Evolutionary conservation across 1,140 invertebrate genomes (phyloP).

Genomic region (Magallana ariakensis): DNA sequence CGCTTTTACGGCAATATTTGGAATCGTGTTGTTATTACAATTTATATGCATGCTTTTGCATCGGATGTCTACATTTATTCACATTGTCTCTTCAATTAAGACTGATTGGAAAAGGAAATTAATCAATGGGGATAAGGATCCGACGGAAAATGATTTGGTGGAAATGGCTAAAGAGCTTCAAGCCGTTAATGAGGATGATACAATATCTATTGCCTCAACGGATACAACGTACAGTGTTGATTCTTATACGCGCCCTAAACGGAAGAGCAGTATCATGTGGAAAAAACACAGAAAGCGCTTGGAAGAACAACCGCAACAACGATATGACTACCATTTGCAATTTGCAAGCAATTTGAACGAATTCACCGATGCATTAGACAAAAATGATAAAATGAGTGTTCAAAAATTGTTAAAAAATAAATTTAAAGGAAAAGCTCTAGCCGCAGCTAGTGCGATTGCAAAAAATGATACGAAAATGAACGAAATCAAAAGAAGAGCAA

Average conservation of each 20-base stretch:
- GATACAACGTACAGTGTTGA: slow-evolving; percentile 41
- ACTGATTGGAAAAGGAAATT: too few relatives aligned
- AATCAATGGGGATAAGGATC: too few relatives aligned
- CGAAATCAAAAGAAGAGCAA: slow-evolving; percentile 48
- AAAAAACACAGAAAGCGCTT: slow-evolving; percentile 56
- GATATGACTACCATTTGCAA: slow-evolving; percentile 51
- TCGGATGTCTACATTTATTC: slow-evolving; percentile 77
- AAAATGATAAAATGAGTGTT: slow-evolving; percentile 49
- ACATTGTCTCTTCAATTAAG: slow-evolving; percentile 46
- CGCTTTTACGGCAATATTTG: slow-evolving; percentile 81
- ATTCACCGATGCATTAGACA: slow-evolving; percentile 51
- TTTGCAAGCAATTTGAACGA: slow-evolving; percentile 64
- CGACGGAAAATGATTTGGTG: too few relatives aligned
- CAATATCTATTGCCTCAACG: slow-evolving; percentile 18
- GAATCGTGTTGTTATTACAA: slow-evolving; percentile 80
- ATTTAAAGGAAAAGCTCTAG: too few relatives aligned
- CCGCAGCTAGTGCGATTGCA: slow-evolving; percentile 48
- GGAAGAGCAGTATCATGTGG: slow-evolving; percentile 52
- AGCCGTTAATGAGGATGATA: slow-evolving; percentile 41
- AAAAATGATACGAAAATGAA: slow-evolving; percentile 45
- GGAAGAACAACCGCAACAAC: slow-evolving; percentile 23
- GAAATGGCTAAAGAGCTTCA: slow-evolving; percentile 61
- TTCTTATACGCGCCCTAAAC: background rate
- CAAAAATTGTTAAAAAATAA: background rate
- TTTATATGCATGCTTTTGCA: slow-evolving; percentile 81